Base-by-base conservation (phyloP, 2,113 vertebrate species). In the Amblyopsis rosae region DNA sequence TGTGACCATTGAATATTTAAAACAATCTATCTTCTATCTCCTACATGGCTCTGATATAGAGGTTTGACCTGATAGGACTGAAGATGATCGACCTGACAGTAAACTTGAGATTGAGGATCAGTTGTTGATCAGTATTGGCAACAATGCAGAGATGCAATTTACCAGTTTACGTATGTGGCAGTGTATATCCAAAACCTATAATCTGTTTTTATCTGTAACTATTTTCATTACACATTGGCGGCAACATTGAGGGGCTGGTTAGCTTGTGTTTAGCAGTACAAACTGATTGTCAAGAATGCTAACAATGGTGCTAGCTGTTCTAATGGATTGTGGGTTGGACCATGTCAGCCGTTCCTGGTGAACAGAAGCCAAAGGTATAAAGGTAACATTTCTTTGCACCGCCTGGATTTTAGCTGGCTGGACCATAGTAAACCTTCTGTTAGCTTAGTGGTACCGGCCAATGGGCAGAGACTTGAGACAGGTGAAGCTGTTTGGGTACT, bases 401-500 rank as follows among this genome's bases (percentile, higher is more conserved):
- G 63, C 62, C 62, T 5, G 26, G 65, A 74, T 33, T 62, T 12
- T 57, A 67, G 48, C 32, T 61, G 57, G 67, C 32, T 58, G 59
- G 61, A 73, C 59, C 53, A 53, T 64, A 62, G 72, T 78, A 69
- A 59, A 26, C 16, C 70, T 58, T 62, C 61, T 47, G 73, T 54
- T 66, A 67, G 50, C 69, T 93, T 94, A 97, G 83, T 95, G 93
- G 90, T 98, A 99, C 15, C 89, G 85, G 60, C 98, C 98, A 19
- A 94, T 67, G 5, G 98, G 98, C 83, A 98, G 90, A 59, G 89
- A 92, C 88, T 92, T 94, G 85, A 99, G 91, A 86, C 98, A 99
- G 74, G 91, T 95, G 76, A 97, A 99, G 80, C 94, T 95, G 67
- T 97, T 96, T 0, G 96, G 95, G 7, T 96, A 91, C 86, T 96